These are phyloP conservation scores for Calephelis nemesis DNA, from an alignment of 1,140 invertebrate genomes.

Conservation along the genomic window DNA sequence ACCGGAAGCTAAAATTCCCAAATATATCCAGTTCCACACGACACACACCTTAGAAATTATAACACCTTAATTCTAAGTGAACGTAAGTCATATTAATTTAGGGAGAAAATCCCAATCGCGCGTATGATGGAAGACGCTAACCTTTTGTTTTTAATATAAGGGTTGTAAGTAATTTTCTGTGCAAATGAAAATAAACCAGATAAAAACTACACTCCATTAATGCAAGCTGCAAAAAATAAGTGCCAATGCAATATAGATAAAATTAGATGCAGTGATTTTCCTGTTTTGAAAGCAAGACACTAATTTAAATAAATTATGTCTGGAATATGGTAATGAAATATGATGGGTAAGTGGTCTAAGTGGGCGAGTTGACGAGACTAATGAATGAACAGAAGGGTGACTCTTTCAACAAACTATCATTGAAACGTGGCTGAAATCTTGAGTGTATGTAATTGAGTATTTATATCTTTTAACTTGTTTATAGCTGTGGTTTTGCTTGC, in stretches of 20 bases:
- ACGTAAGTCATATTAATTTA: too few relatives aligned
- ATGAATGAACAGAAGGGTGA: constrained; percentile 29
- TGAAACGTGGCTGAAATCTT: constrained; percentile 22
- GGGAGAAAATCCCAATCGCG: too few relatives aligned
- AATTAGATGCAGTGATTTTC: constrained; percentile 20
- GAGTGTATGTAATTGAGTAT: constrained; percentile 8
- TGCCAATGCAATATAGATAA: background rate
- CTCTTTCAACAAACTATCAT: constrained; percentile 24
- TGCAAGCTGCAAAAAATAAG: background rate
- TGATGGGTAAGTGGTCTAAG: constrained; percentile 30
- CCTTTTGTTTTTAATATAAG: too few relatives aligned
- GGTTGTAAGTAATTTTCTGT: too few relatives aligned
- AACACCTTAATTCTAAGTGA: too few relatives aligned
- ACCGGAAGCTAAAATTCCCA: too few relatives aligned
- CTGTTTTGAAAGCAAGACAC: constrained; percentile 22
- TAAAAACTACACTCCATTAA: too few relatives aligned
- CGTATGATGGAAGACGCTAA: too few relatives aligned
- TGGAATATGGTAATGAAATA: constrained; percentile 30
- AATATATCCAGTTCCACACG: too few relatives aligned
- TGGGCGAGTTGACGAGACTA: constrained; percentile 35
- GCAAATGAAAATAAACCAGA: too few relatives aligned
- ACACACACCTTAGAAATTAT: too few relatives aligned
- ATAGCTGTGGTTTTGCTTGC: background rate
- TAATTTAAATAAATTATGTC: constrained; percentile 28
- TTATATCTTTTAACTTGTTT: background rate